Evolutionary conservation across 2,113 vertebrate species (phyloP).

Genomic region (Rhadina sibilatrix): DNA sequence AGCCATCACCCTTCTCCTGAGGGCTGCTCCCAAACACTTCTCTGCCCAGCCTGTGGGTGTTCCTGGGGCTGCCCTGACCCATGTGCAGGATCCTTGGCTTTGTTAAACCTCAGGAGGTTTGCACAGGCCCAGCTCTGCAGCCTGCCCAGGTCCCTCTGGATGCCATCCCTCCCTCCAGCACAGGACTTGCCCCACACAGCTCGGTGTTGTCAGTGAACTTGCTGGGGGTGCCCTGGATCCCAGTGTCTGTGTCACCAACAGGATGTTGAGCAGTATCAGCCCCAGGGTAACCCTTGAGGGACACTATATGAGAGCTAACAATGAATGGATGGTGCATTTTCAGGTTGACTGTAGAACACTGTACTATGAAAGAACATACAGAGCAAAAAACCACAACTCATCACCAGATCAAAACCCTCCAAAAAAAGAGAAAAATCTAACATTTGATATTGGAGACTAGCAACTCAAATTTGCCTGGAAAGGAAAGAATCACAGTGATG

Average conservation of each 20-base stretch:
- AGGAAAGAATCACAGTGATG: neutral
- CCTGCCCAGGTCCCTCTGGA: neutral
- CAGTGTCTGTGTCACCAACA: neutral
- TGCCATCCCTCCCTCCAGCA: neutral
- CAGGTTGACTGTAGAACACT: neutral
- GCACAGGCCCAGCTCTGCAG: neutral
- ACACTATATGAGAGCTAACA: neutral
- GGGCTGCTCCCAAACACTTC: neutral
- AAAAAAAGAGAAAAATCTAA: neutral
- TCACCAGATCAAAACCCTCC: neutral
- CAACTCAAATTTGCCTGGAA: neutral
- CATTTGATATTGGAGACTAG: neutral
- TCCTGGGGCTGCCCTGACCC: neutral
- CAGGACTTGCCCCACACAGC: neutral
- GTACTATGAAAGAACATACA: neutral
- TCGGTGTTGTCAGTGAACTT: accelerated
- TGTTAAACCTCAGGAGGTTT: neutral
- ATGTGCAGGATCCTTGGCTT: neutral
- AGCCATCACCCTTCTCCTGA: neutral
- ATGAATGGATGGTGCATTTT: neutral
- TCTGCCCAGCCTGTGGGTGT: neutral
- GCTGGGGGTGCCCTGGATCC: neutral
- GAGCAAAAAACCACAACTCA: neutral
- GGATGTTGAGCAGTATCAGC: neutral
- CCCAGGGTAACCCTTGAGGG: accelerated